Base-by-base conservation (phyloP, 2,113 vertebrate species). In the Thymallus thymallus region DNA sequence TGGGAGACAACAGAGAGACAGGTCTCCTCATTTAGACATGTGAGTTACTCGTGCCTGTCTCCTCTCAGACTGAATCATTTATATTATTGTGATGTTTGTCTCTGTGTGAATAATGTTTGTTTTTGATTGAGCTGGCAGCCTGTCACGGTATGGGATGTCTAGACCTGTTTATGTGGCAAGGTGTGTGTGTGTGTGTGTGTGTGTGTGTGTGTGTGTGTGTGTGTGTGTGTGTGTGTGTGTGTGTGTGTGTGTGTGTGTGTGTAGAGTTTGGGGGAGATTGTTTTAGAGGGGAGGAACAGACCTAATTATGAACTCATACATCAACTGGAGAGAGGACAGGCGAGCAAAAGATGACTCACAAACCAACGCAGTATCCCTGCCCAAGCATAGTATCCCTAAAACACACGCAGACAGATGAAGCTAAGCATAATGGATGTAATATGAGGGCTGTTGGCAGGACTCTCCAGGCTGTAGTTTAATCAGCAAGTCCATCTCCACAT, bases 71-170 rank as follows among this genome's bases (percentile, higher is more conserved):
- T 90, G 87, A 90, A 90, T 90, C 87, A 86, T 90, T 87, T 81
- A 91, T 85, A 73, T 84, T 83, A 84, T 84, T 89, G 84, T 82
- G 79, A 89, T 82, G 82, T 48, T 61, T 69, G 32, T 86, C 76
- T 76, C 81, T 80, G 76, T 88, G 80, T 83, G 81, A 87, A 82
- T 80, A 73, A 85, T 87, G 78, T 87, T 87, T 90, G 88, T 86
- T 90, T 90, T 60, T 79, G 81, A 89, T 79, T 78, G 79, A 84
- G 83, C 75, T 88, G 86, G 85, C 86, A 89, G 79, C 79, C 78
- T 87, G 85, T 88, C 80, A 80, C 75, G 68, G 14, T 76, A 64
- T 68, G 76, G 71, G 58, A 85, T 87, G 79, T 86, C 78, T 72
- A 45, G 4, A n/a, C 13, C 6, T 24, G 68, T 48, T 41, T 16